Base-by-base conservation (phyloP, 2,797 vertebrate genomes). In the Sylvilagus floridanus region DNA sequence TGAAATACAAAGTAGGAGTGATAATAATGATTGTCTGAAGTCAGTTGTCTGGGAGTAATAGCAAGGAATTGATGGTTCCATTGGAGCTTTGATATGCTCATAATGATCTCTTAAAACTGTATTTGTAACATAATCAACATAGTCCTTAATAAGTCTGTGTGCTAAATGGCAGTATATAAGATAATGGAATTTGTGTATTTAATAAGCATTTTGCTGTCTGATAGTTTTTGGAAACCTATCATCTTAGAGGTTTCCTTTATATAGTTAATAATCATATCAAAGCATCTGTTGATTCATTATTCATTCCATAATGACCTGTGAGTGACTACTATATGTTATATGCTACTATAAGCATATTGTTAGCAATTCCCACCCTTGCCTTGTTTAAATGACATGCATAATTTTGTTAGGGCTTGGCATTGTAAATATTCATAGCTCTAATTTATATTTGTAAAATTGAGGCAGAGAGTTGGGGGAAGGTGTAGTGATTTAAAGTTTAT, bases 371-470 rank as follows among this genome's bases (percentile, higher is more conserved):
- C 30, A 89, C 21, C 73, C 82, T 95, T 91, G 26, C 22, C 28
- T 90, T 84, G 84, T 84, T 91, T 93, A 88, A 95, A 85, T 60
- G 57, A 54, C 65, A 90, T 66, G 81, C 42, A 88, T 84, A 95
- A 90, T 93, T 81, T 76, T 87, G 72, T 16, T 73, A 87, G 42
- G 16, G 1, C 37, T 78, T 83, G 83, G 32, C 65, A 86, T 83
- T 92, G 37, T 78, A 95, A 86, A 71, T 90, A 92, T 83, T 91
- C 68, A 68, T 83, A 32, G 54, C 4, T 92, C 42, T 95, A 84
- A 81, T 88, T 75, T 94, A 88, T 88, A 68, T 35, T 87, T 96
- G 35, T 68, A 91, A 71, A 90, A 83, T 92, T 87, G 72, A 94
- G 26, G 68, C 68, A 84, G 32, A 96, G 37, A 17, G 7, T 73